Conservation (phyloP, 1,140 invertebrate genomes). For the Physella acuta region DNA sequence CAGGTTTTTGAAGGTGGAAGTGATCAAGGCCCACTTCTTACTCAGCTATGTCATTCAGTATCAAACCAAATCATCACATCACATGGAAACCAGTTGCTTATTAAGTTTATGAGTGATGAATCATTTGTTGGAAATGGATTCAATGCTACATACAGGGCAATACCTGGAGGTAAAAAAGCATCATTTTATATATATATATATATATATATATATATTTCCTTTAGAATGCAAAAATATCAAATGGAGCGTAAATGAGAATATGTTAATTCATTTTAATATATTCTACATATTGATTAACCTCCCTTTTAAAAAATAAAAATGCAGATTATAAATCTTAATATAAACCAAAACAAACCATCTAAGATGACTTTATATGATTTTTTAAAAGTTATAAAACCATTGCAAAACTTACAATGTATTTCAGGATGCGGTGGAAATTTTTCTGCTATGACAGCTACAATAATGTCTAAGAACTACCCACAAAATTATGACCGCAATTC, state of each 20-base stretch:
- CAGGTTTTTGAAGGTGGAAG: conserved; percentile 80
- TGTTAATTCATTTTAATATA: not conserved
- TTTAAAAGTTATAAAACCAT: not conserved
- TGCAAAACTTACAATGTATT: not conserved
- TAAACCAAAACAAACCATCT: not conserved
- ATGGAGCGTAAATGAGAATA: not conserved
- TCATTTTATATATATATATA: no score
- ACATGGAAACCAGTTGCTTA: conserved; percentile 70
- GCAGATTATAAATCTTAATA: not conserved
- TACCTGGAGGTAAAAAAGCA: conserved; percentile 46
- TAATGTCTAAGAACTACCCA: conserved; percentile 97
- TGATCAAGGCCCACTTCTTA: conserved; percentile 56
- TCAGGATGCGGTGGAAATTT: conserved; percentile 78
- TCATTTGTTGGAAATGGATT: conserved; percentile 70
- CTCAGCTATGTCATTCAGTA: conserved; percentile 68
- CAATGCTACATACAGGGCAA: conserved; percentile 37
- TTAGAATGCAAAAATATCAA: no score
- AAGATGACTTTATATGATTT: not conserved
- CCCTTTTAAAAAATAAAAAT: not conserved
- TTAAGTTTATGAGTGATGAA: conserved; percentile 69
- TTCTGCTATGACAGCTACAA: conserved; percentile 70
- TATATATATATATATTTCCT: no score
- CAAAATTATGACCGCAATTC: conserved; percentile 91
- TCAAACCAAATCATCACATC: conserved; percentile 62
- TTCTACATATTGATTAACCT: not conserved